phyloP scores from a whole-genome alignment of 2,797 vertebrate genomes.

The Menidia menidia region DNA sequence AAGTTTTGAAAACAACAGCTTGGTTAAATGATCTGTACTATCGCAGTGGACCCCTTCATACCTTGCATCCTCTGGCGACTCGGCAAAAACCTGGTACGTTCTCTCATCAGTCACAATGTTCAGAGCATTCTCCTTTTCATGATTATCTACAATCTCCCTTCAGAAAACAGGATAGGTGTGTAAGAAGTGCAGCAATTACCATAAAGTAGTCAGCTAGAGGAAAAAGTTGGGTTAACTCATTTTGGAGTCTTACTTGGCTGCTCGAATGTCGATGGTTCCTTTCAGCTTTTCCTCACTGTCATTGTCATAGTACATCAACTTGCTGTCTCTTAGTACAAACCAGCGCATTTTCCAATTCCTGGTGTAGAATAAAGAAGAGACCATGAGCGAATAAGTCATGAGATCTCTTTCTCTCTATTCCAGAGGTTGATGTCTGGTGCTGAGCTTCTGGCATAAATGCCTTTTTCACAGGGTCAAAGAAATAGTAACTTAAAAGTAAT shows the following conservation, averaged over 20 bases:
- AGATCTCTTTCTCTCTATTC: not conserved
- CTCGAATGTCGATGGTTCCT: conserved; percentile 91
- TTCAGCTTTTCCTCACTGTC: conserved; percentile 94
- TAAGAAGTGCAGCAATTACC: conserved; percentile 8
- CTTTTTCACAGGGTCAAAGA: not conserved
- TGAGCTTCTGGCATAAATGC: not conserved
- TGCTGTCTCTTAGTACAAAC: conserved; percentile 92
- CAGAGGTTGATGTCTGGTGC: not conserved
- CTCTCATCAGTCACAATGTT: conserved; percentile 93
- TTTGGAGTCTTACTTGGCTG: conserved; percentile 86
- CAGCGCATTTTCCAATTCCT: conserved; percentile 97
- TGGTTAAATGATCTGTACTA: not conserved
- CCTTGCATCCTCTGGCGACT: conserved; percentile 95
- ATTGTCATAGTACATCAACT: conserved; percentile 94
- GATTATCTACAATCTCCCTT: conserved; percentile 94
- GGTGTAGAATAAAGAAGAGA: conserved; percentile 5
- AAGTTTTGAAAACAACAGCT: not conserved
- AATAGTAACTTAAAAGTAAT: not conserved
- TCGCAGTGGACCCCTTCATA: conserved; percentile 44
- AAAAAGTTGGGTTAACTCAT: not conserved
- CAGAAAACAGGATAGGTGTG: not conserved
- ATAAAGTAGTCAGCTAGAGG: not conserved
- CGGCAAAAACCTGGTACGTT: conserved; percentile 93
- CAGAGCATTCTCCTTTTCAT: conserved; percentile 93
- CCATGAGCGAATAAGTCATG: conserved; percentile 33